Evolutionary conservation across 1,140 invertebrate species (phyloP), one percentile per base, ranked within the genome.

Genomic region (Palaemon carinicauda): DNA sequence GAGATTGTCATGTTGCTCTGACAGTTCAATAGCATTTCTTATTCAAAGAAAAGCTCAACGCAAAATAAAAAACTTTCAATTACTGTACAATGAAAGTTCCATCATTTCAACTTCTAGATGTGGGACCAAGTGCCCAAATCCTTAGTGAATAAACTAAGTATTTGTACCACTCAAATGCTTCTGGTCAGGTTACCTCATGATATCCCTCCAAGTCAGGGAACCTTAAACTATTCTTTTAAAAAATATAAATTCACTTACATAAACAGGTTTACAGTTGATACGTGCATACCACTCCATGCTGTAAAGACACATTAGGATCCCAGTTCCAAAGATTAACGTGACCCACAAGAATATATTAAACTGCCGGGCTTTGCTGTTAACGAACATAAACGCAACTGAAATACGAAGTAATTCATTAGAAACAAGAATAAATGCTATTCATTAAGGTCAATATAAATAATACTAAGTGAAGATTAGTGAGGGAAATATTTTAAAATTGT

Each of bases 281-380:
- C 96, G 93, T 0, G 96, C 96, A 91, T 95, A 97, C 91, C 94
- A 96, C 91, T 98, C 97, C 93, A 97, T 95, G 41, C 94, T 93
- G 90, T 98, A 98, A 0, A 96, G 90, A 89, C 94, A 95, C 89
- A 96, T 93, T 9, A 96, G 90, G 10, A 96, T 88, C 19, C 96
- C 96, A 88, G 94, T 95, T 41, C 97, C 97, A 3, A 94, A 91
- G 56, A 95, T 94, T n/a, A 98, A 91, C 0, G 92, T 91, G 14
- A 96, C 93, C 96, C 96, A 97, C 89, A 98, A 93, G 75, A 97
- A 93, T 2, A 97, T 92, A 91, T 98, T 98, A 15, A 95, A 93
- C 80, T 90, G 78, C n/a, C 92, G 88, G 15, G 90, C 91, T 15
- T 93, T 93, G 82, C 91, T 91, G 85, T 92, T 91, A 19, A 93